Evolutionary conservation across 2,113 vertebrate species (phyloP), one percentile per base, ranked within the genome.

Genomic region (Bubo bubo): DNA sequence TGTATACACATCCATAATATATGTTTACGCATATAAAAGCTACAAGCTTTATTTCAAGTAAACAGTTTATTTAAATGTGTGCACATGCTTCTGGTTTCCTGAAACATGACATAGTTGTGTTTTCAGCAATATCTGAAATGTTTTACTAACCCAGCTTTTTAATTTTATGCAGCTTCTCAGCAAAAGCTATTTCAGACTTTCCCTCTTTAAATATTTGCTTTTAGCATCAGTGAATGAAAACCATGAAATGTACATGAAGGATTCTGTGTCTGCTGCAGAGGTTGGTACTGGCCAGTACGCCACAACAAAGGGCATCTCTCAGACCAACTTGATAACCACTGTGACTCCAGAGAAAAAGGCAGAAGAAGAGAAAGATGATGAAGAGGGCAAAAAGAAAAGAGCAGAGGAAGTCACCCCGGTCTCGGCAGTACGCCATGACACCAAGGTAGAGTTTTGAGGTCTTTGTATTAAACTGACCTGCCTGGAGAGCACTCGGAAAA

Each of bases 171-270:
- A 94, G 95, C 91, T 95, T 94, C 95, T 84, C 62, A 45, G 94
- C 95, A 93, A 94, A 96, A 89, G 93, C 94, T 94, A 63, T 95
- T 96, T 98, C 91, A 97, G 94, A 95, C 86, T 97, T 98, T 96
- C 94, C 95, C 89, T 98, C 92, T 98, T 98, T 96, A 96, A 97
- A 97, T 98, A 98, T 98, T 98, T 98, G 98, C 98, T 98, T 98
- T 97, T 98, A 99, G 99, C 99, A 5, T 99, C 99, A 97, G 99
- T 99, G 91, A 99, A 98, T 98, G 99, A 99, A 98, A 99, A 99
- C 98, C 99, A 99, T 94, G 99, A 99, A 98, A 99, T 99, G 86
- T 98, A 99, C 97, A 99, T 99, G 98, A 99, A 99, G 98, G 99
- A 99, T 98, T 98, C 97, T 95, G 93, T 98, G 94, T 98, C 98